Conservation (phyloP, 2,113 vertebrate species). For the Motacilla tschutschensis region DNA sequence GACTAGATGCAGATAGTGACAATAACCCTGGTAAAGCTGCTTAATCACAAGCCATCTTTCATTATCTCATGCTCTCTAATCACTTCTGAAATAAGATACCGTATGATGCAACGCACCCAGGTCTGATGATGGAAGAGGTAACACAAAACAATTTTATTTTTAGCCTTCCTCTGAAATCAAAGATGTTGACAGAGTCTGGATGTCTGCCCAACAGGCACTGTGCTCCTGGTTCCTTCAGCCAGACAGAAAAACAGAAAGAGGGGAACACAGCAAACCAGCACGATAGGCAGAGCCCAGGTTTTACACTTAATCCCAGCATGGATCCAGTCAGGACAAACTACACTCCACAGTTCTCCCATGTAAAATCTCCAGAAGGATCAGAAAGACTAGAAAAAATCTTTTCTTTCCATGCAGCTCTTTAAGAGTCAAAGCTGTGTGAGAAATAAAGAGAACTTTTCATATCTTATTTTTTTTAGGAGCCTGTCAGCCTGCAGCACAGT, state of each 20-base stretch:
- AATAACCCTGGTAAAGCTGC: neutral
- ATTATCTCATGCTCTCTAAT: conserved; percentile 8
- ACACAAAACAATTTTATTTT: conserved; percentile 52
- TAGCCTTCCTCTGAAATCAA: conserved; percentile 23
- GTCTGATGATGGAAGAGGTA: conserved; percentile 8
- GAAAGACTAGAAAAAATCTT: neutral
- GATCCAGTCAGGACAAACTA: neutral
- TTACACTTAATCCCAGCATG: neutral
- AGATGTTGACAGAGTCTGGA: conserved; percentile 5
- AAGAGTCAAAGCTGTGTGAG: neutral
- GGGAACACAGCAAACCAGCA: neutral
- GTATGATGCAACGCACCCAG: neutral
- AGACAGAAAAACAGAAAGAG: neutral
- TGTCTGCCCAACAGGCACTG: neutral
- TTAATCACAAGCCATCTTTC: conserved; percentile 11
- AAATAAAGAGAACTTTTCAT: neutral
- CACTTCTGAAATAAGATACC: neutral
- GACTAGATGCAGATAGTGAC: neutral
- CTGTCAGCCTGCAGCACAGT: neutral
- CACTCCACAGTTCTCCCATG: neutral
- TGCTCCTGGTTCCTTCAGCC: neutral
- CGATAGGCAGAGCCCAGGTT: neutral
- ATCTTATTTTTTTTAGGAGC: neutral
- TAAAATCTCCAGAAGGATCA: neutral
- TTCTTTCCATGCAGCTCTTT: neutral